Conservation (phyloP, 2,888 invertebrate species). For the Lutraria lutraria region DNA sequence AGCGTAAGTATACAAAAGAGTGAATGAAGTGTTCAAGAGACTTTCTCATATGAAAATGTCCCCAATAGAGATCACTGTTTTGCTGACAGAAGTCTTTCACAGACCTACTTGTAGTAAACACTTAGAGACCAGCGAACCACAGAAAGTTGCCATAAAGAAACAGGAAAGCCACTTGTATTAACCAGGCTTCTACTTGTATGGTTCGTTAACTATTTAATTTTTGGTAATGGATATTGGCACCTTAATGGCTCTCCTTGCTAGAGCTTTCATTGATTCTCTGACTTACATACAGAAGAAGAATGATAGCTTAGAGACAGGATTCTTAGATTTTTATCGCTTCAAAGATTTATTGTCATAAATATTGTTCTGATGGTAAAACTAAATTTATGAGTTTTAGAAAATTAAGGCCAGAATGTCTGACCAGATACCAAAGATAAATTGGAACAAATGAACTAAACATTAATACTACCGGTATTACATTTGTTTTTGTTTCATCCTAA, state of each 20-base stretch:
- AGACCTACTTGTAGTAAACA: constrained; percentile 17
- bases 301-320: background rate
- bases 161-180: constrained; percentile 31
- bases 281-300: background rate
- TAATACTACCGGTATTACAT: too few relatives aligned
- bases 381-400: background rate
- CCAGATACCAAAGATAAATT: background rate
- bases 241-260: constrained; percentile 25
- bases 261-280: constrained; percentile 5
- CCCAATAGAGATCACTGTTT: background rate
- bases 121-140: background rate
- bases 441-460: background rate
- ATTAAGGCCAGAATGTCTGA: background rate
- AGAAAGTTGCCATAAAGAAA: constrained; percentile 7
- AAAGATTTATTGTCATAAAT: background rate
- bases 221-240: constrained; percentile 52
- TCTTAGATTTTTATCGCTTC: background rate
- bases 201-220: constrained; percentile 47
- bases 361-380: background rate
- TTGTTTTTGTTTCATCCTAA: too few relatives aligned
- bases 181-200: constrained; percentile 34
- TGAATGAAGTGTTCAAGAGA: constrained; percentile 6
- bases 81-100: constrained; percentile 8
- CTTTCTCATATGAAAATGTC: constrained; percentile 22
- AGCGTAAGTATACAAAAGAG: background rate